Conservation (phyloP, 2,113 vertebrate genomes). For the Actinemys pallida region DNA sequence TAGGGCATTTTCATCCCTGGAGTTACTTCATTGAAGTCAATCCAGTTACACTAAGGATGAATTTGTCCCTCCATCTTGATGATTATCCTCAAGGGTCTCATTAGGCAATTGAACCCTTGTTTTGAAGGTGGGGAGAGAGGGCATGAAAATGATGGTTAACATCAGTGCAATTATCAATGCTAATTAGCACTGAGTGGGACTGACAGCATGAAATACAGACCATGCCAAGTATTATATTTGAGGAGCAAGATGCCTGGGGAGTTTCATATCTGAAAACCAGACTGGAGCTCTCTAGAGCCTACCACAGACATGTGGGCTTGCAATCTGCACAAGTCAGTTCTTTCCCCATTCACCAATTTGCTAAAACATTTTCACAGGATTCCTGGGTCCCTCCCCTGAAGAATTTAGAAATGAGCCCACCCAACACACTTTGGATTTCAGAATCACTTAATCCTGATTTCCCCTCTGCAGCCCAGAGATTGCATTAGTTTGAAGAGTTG, state of each 20-base stretch:
- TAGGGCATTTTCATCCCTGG: not conserved
- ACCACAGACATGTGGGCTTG: rapidly evolving
- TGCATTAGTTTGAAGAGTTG: not conserved
- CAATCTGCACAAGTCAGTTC: rapidly evolving
- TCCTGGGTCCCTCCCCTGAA: not conserved
- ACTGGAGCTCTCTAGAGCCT: not conserved
- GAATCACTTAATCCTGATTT: not conserved
- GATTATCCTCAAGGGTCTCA: constrained; percentile 47
- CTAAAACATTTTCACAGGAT: not conserved
- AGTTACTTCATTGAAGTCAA: not conserved
- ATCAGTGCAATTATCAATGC: constrained; percentile 60
- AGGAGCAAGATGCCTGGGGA: constrained; percentile 23
- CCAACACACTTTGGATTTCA: not conserved
- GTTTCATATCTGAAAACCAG: rapidly evolving
- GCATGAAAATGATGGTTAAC: constrained; percentile 50
- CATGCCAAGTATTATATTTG: not conserved
- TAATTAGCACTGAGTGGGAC: constrained; percentile 63
- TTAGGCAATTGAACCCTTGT: constrained; percentile 61
- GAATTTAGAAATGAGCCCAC: not conserved
- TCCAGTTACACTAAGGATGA: not conserved
- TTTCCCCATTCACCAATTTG: rapidly evolving
- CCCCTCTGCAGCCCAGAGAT: not conserved
- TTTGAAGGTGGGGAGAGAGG: constrained; percentile 50
- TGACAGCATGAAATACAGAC: not conserved
- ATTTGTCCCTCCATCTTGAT: not conserved